phyloP scores from a whole-genome alignment of 2,797 vertebrate genomes.

The Anguilla obscura region DNA sequence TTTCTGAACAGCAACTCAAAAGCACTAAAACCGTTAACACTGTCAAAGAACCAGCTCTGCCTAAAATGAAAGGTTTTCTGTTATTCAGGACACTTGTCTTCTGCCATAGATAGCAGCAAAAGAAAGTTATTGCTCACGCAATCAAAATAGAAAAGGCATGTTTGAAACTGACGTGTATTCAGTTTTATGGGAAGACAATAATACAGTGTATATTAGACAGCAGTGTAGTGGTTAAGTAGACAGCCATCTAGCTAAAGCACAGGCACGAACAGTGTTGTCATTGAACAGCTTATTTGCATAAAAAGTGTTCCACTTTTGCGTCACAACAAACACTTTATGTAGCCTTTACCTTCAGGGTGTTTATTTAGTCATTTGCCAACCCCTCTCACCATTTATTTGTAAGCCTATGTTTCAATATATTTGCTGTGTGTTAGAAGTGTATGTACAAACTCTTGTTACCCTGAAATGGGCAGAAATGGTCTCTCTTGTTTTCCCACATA shows the following conservation, averaged over 20 bases:
- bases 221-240: background rate
- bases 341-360: background rate
- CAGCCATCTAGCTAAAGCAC: background rate
- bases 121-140: background rate
- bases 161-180: background rate
- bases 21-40: background rate
- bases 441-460: background rate
- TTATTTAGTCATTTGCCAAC: background rate
- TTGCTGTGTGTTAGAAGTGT: constrained; percentile 31
- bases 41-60: background rate
- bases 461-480: background rate
- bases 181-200: background rate
- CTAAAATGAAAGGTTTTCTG: background rate
- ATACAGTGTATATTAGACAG: background rate
- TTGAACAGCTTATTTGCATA: background rate
- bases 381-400: background rate
- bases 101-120: background rate
- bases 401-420: background rate
- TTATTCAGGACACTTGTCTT: background rate
- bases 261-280: background rate
- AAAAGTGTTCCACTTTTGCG: background rate
- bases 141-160: background rate
- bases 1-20: background rate
- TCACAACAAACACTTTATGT: background rate
- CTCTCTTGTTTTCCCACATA: background rate